These are phyloP conservation scores for Gnathonemus longibarbis DNA, from an alignment of 2,113 vertebrate genomes.

Conservation along the genomic window DNA sequence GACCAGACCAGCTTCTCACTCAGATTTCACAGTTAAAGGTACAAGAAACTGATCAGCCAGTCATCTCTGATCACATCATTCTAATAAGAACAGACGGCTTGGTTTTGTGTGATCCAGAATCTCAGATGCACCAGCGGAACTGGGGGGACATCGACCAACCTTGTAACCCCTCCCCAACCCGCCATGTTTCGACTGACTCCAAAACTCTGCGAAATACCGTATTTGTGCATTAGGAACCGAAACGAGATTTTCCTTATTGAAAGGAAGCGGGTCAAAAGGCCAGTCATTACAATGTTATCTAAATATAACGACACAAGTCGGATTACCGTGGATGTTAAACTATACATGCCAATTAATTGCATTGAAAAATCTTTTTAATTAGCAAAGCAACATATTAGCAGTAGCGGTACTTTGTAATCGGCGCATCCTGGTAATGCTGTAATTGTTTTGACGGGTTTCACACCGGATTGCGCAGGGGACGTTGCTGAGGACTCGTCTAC, in stretches of 20 bases:
- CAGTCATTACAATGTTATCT: neutral
- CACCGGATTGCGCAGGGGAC: neutral
- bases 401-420: neutral
- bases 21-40: neutral
- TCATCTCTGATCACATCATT: neutral
- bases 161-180: neutral
- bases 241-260: neutral
- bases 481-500: too few relatives aligned
- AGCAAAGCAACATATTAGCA: neutral
- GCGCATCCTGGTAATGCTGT: neutral
- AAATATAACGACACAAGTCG: neutral
- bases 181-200: neutral
- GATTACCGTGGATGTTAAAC: neutral
- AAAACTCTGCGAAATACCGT: neutral
- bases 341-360: conserved; percentile 8
- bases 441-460: conserved; percentile 3
- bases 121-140: neutral
- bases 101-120: neutral
- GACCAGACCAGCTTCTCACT: neutral
- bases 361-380: conserved; percentile 7
- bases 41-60: neutral
- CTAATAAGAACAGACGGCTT: neutral
- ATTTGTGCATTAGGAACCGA: neutral
- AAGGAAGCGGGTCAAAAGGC: neutral
- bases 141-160: neutral